phyloP scores from a whole-genome alignment of 1,140 invertebrate genomes.

The Episyrphus balteatus region DNA sequence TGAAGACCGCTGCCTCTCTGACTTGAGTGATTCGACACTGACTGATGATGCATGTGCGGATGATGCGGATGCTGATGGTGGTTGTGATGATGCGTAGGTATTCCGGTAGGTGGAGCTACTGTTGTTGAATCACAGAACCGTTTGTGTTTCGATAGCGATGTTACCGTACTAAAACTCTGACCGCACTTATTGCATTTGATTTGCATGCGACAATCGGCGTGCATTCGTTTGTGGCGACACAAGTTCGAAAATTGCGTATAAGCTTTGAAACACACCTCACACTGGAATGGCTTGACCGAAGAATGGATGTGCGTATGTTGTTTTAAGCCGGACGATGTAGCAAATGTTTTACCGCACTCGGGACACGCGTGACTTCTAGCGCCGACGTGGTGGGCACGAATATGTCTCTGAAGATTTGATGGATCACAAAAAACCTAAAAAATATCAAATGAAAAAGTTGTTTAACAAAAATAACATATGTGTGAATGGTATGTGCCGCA shows the following conservation, averaged over 20 bases:
- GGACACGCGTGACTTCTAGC: conserved; percentile 89
- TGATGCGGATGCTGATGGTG: conserved; percentile 30
- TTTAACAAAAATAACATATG: background rate
- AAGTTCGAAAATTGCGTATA: conserved; percentile 99
- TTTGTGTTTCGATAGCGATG: conserved; percentile 74
- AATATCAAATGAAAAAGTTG: conserved; percentile 7
- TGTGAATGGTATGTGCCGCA: no score
- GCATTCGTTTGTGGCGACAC: conserved; percentile 98
- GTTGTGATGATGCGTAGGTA: background rate
- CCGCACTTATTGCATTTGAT: conserved; percentile 88
- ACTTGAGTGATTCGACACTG: conserved; percentile 4
- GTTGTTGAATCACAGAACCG: conserved; percentile 66
- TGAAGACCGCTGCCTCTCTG: background rate
- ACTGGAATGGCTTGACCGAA: conserved; percentile 95
- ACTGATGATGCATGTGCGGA: conserved; percentile 24
- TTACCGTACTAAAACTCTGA: conserved; percentile 80
- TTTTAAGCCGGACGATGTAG: conserved; percentile 92
- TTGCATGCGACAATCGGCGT: conserved; percentile 77
- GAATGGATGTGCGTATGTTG: conserved; percentile 99
- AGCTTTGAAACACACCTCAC: conserved; percentile 82
- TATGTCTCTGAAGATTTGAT: conserved; percentile 91
- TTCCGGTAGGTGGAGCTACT: conserved; percentile 20
- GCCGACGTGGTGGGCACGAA: conserved; percentile 84
- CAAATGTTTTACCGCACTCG: conserved; percentile 98
- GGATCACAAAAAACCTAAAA: conserved; percentile 86